These are phyloP conservation scores for Andrena bucephala DNA, from an alignment of 2,888 invertebrate genomes.

Conservation along the genomic window DNA sequence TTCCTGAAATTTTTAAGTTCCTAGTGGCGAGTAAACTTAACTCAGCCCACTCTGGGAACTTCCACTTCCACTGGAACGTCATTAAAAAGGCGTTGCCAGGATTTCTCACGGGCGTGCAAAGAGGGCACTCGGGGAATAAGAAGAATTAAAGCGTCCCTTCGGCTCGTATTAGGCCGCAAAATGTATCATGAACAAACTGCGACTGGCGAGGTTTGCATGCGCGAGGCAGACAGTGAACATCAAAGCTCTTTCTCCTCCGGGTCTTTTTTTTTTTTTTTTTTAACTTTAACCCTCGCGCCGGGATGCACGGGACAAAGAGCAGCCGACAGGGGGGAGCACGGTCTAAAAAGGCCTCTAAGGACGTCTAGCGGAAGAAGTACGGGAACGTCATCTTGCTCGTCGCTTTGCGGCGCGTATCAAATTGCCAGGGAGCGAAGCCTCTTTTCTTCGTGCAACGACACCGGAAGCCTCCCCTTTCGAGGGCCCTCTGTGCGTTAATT, in stretches of 20 bases:
- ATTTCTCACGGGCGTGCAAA: background rate
- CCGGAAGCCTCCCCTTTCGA: slow-evolving; percentile 54
- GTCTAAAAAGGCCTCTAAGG: slow-evolving; percentile 52
- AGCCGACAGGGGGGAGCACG: slow-evolving; percentile 1
- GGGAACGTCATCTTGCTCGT: slow-evolving; percentile 51
- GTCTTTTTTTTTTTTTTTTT: slow-evolving; percentile 13
- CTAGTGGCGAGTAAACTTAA: slow-evolving; percentile 41
- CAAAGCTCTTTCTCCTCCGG: slow-evolving; percentile 38
- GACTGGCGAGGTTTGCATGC: slow-evolving; percentile 16
- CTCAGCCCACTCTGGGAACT: slow-evolving; percentile 34
- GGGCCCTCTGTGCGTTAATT: slow-evolving; percentile 70
- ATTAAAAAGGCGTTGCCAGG: background rate
- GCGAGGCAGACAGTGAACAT: slow-evolving; percentile 51
- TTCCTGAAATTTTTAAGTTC: slow-evolving; percentile 62
- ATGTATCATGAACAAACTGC: slow-evolving; percentile 31
- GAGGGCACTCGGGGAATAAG: slow-evolving; percentile 11
- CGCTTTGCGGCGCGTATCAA: slow-evolving; percentile 63
- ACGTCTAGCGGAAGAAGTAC: slow-evolving; percentile 43
- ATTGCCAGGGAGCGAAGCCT: slow-evolving; percentile 56
- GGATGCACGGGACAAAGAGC: slow-evolving; percentile 47
- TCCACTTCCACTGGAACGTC: slow-evolving; percentile 46
- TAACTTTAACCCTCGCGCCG: slow-evolving; percentile 41
- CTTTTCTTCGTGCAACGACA: slow-evolving; percentile 55
- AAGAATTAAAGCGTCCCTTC: slow-evolving; percentile 26
- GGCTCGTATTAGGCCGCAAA: slow-evolving; percentile 17